Percentiles rank a stretch among this genome's conserved stretches.
These are phyloP conservation scores for Caenorhabditis sp. DNA, from an alignment of 2,888 invertebrate genomes.

Conservation along the genomic window DNA sequence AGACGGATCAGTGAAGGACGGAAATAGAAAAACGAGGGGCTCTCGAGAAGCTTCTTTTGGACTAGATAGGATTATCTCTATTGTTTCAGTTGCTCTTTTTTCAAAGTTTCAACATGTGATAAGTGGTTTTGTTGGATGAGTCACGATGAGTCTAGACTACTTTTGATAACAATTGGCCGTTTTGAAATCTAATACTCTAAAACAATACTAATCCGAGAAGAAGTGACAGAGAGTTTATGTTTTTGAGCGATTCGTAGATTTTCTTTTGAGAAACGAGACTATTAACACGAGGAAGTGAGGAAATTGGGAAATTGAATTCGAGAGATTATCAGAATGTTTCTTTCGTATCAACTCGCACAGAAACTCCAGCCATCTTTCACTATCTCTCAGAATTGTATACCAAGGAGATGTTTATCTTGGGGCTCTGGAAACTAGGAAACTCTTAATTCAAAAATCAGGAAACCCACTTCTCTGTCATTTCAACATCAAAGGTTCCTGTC, in stretches of 20 bases:
- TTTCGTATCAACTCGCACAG: too few relatives aligned
- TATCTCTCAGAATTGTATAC: too few relatives aligned
- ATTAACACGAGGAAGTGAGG: too few relatives aligned
- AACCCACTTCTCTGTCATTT: not conserved
- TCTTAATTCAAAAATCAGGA: too few relatives aligned
- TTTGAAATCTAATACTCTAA: conserved; percentile 16
- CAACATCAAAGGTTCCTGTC: not conserved
- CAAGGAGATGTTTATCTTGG: too few relatives aligned
- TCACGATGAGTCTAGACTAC: conserved; percentile 10
- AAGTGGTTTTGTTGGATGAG: not conserved
- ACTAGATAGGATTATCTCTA: conserved; percentile 1
- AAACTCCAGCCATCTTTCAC: too few relatives aligned
- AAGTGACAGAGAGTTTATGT: not conserved
- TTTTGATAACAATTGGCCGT: conserved; percentile 13
- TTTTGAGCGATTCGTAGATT: not conserved
- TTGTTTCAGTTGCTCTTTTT: conserved; percentile 5
- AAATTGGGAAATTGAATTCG: too few relatives aligned
- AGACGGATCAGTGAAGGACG: not conserved
- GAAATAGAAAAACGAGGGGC: not conserved
- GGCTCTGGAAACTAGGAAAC: too few relatives aligned
- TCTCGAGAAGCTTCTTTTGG: not conserved
- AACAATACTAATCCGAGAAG: conserved; percentile 7
- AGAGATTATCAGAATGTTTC: too few relatives aligned
- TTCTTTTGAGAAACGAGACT: not conserved
- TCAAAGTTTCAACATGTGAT: conserved; percentile 10